A percentile compares a stretch with the other conserved stretches of the same genome.
Evolutionary conservation across 2,113 vertebrate genomes (phyloP).

Genomic region (Zapus hudsonius): DNA sequence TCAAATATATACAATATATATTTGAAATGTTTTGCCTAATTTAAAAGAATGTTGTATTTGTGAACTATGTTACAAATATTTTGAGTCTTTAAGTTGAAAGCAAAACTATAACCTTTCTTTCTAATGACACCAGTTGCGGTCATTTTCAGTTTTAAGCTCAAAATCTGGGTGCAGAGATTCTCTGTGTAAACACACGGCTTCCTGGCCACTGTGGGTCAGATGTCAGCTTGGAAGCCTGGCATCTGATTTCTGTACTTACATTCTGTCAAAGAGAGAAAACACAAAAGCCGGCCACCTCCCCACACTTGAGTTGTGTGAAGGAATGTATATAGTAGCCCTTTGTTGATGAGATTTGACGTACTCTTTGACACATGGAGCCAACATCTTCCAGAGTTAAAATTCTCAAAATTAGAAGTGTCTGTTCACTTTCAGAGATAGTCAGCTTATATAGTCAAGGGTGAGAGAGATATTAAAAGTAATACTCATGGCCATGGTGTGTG

Average conservation of each 20-base stretch:
- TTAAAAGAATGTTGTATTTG: slow-evolving; percentile 24
- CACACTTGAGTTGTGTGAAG: neutral
- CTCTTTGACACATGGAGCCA: neutral
- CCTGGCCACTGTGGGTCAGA: neutral
- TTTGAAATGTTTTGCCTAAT: slow-evolving; percentile 45
- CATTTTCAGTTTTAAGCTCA: neutral
- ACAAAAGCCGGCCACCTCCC: rapidly evolving
- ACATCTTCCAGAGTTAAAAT: neutral
- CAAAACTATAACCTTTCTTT: slow-evolving; percentile 28
- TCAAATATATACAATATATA: neutral
- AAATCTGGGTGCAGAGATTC: neutral
- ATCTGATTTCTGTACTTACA: neutral
- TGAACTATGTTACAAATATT: neutral
- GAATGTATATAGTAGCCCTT: neutral
- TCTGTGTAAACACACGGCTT: neutral
- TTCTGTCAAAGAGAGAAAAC: neutral
- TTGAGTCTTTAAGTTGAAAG: slow-evolving; percentile 27
- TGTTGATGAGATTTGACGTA: neutral
- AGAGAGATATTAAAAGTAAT: neutral
- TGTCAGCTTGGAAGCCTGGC: neutral
- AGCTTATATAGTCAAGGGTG: neutral
- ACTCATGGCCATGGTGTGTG: neutral
- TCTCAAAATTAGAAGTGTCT: neutral
- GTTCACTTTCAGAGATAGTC: neutral
- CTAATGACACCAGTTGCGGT: neutral